Evolutionary conservation across 2,113 vertebrate genomes (phyloP).

Genomic region (Tursiops truncatus): DNA sequence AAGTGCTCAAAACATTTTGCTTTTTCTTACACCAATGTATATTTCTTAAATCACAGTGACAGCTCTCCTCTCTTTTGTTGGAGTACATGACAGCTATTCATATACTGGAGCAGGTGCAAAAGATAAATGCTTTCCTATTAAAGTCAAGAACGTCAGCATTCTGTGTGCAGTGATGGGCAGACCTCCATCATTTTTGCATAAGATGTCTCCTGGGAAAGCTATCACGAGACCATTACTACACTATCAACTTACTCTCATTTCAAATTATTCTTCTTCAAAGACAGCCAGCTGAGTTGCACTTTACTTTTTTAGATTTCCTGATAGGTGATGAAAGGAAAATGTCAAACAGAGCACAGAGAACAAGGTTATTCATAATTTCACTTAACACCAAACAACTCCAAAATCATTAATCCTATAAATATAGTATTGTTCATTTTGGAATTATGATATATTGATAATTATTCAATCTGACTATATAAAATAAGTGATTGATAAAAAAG

Average conservation of each 20-base stretch:
- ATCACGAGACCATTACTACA: constrained; percentile 70
- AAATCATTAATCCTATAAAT: background rate
- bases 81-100: constrained; percentile 71
- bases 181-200: constrained; percentile 78
- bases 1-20: constrained; percentile 65
- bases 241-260: constrained; percentile 74
- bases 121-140: constrained; percentile 80
- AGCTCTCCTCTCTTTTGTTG: constrained; percentile 56
- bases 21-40: constrained; percentile 50
- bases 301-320: constrained; percentile 59
- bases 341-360: constrained; percentile 13
- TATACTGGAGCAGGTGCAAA: constrained; percentile 68
- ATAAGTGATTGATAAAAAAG: background rate
- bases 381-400: background rate
- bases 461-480: background rate
- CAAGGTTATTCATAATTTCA: constrained; percentile 26
- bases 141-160: constrained; percentile 72
- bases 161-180: constrained; percentile 66
- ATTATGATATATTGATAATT: background rate
- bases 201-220: constrained; percentile 74
- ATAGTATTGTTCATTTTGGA: background rate
- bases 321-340: constrained; percentile 35
- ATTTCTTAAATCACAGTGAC: constrained; percentile 64
- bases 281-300: constrained; percentile 61
- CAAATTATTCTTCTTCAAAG: constrained; percentile 70